phyloP scores from a whole-genome alignment of 2,888 invertebrate genomes.

The Coenonympha glycerion region DNA sequence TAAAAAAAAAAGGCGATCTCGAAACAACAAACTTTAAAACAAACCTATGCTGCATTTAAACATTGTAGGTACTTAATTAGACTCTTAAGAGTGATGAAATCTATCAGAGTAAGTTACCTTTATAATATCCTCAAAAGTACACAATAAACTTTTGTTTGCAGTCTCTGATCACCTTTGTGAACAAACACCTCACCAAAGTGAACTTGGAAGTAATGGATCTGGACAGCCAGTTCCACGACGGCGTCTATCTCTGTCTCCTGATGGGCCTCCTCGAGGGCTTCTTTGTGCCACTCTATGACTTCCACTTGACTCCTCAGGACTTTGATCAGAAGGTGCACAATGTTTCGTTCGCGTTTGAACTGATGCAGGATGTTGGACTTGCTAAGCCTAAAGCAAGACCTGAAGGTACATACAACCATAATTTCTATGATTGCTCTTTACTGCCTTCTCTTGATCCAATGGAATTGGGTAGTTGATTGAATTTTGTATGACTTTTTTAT shows the following conservation, averaged over 20 bases:
- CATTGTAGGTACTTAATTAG: too few species aligned
- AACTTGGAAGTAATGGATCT: constrained; percentile 96
- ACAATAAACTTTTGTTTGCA: constrained; percentile 55
- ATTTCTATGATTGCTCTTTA: too few species aligned
- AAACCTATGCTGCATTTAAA: too few species aligned
- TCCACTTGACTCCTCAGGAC: constrained; percentile 93
- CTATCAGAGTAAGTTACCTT: too few species aligned
- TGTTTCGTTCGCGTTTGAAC: constrained; percentile 95
- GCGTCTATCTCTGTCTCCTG: constrained; percentile 94
- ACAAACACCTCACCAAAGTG: constrained; percentile 97
- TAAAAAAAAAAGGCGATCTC: too few species aligned
- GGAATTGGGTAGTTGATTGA: too few species aligned
- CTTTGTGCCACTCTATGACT: constrained; percentile 96
- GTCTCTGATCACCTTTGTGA: constrained; percentile 98
- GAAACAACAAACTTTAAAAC: too few species aligned
- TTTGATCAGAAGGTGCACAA: constrained; percentile 96
- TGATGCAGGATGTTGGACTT: constrained; percentile 98
- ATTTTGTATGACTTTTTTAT: too few species aligned
- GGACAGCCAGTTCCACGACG: constrained; percentile 97
- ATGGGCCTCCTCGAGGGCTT: constrained; percentile 98
- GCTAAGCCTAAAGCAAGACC: constrained; percentile 96
- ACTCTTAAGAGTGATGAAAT: too few species aligned
- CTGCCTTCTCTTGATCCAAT: too few species aligned
- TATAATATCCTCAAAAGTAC: too few species aligned
- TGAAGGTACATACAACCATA: constrained; percentile 81